Percentiles rank a stretch among this genome's conserved stretches.
Conservation (phyloP, 1,140 invertebrate species). For the Theocolax elegans region DNA sequence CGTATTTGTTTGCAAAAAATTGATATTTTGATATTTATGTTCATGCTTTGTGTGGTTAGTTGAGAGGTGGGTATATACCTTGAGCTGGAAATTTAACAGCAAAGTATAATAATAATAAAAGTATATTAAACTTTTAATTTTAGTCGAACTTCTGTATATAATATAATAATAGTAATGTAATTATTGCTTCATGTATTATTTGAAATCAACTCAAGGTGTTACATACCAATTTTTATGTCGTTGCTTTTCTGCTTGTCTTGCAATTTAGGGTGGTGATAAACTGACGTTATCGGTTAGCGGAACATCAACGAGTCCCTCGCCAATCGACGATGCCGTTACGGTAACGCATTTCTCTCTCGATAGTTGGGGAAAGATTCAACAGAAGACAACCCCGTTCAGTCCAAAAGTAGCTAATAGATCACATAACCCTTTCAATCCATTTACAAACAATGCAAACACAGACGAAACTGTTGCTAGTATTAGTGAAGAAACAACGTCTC, state of each 20-base stretch:
- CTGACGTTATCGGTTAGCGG: slow-evolving; percentile 75
- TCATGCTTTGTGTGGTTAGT: slow-evolving; percentile 44
- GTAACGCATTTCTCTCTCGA: slow-evolving; percentile 67
- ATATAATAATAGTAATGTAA: background rate
- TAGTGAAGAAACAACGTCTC: slow-evolving; percentile 38
- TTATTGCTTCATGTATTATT: background rate
- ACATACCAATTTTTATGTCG: slow-evolving; percentile 28
- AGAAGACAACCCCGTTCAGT: slow-evolving; percentile 62
- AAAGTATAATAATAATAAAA: background rate
- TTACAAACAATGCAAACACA: slow-evolving; percentile 50
- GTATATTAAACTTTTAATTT: background rate
- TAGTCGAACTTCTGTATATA: background rate
- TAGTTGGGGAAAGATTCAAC: slow-evolving; percentile 64
- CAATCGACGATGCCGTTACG: slow-evolving; percentile 62
- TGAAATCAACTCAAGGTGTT: slow-evolving; percentile 31
- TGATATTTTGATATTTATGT: slow-evolving; percentile 17
- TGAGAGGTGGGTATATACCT: slow-evolving; percentile 33
- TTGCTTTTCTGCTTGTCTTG: slow-evolving; percentile 58
- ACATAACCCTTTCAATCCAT: slow-evolving; percentile 65
- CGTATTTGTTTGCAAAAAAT: slow-evolving; percentile 37
- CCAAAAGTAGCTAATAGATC: slow-evolving; percentile 61
- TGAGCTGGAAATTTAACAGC: slow-evolving; percentile 11
- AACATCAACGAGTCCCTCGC: slow-evolving; percentile 51
- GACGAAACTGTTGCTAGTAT: slow-evolving; percentile 35
- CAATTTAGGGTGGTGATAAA: slow-evolving; percentile 78